Evolutionary conservation across 1,140 invertebrate species (phyloP).

Genomic region (Brachionus calyciflorus): DNA sequence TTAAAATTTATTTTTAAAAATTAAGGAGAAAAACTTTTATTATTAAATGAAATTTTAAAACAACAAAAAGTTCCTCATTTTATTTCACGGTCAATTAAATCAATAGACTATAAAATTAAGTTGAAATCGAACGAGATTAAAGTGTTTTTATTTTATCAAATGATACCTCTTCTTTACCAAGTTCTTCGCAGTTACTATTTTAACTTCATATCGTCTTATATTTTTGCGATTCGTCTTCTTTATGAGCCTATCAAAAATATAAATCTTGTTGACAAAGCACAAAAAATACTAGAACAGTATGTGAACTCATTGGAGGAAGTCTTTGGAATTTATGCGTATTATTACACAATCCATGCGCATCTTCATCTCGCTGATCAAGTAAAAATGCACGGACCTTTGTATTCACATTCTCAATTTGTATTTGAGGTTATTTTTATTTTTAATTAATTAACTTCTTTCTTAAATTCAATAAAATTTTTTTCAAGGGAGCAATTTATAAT

Average conservation of each 20-base stretch:
- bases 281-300: neutral
- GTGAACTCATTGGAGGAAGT: neutral
- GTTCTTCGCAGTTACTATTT: neutral
- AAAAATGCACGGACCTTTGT: neutral
- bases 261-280: neutral
- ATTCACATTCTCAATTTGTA: constrained; percentile 23
- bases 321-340: neutral
- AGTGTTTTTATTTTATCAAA: neutral
- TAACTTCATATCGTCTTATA: neutral
- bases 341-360: neutral
- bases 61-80: neutral
- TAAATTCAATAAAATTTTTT: neutral
- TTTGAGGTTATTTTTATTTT: neutral
- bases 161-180: neutral
- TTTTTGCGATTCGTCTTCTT: neutral
- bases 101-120: neutral
- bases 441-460: neutral
- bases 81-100: neutral
- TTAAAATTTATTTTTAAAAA: too few species aligned
- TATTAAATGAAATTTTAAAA: neutral
- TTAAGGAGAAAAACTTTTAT: neutral
- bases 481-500: neutral
- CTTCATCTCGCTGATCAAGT: neutral
- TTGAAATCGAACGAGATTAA: neutral
- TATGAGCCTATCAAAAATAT: neutral